Conservation (phyloP, 2,113 vertebrate genomes). For the Ciconia stormi region DNA sequence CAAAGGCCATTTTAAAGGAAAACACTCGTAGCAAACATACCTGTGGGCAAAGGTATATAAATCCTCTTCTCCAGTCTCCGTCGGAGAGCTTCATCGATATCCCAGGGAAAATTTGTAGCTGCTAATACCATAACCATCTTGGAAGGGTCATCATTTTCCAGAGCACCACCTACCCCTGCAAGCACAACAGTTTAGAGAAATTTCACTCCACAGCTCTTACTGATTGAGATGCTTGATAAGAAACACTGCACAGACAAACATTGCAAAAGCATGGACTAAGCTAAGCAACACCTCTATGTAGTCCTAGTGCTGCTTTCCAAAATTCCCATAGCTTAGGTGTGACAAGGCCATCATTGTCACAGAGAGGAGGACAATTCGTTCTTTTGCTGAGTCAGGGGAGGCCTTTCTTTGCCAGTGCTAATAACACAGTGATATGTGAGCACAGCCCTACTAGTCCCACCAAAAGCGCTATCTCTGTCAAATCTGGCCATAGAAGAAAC, state of each 20-base stretch:
- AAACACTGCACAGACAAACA: not conserved
- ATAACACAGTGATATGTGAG: not conserved
- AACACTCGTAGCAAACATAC: constrained; percentile 46
- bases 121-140: constrained; percentile 86
- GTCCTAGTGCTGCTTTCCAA: not conserved
- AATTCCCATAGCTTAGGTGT: not conserved
- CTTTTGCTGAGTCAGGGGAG: not conserved
- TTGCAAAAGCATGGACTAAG: not conserved
- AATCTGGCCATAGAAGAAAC: not conserved
- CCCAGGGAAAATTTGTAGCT: constrained; percentile 86
- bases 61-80: constrained; percentile 84
- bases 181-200: not conserved
- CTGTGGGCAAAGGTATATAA: constrained; percentile 84
- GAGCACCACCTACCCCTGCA: constrained; percentile 80
- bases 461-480: not conserved
- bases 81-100: constrained; percentile 83
- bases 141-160: constrained; percentile 83
- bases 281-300: not conserved
- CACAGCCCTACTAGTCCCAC: not conserved
- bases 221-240: not conserved
- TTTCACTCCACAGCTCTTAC: not conserved
- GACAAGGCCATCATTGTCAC: not conserved
- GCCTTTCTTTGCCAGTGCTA: not conserved
- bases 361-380: not conserved
- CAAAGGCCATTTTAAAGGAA: not conserved